These are phyloP conservation scores for Andricus quercusramuli DNA, from an alignment of 2,888 invertebrate species.

Conservation along the genomic window DNA sequence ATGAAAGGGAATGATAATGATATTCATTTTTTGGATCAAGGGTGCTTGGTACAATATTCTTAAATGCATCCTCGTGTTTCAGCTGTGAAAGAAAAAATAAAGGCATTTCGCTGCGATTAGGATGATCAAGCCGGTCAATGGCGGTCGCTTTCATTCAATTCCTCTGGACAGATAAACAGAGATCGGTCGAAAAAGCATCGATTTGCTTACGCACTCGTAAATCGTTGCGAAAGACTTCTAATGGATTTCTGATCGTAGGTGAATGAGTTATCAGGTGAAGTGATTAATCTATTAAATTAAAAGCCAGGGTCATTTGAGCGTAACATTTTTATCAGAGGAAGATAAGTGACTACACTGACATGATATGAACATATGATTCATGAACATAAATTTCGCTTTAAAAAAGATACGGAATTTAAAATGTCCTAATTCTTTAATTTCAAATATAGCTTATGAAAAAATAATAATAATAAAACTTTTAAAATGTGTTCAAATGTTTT, in stretches of 20 bases:
- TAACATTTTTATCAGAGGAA: not conserved
- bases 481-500: too few species aligned
- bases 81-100: too few species aligned
- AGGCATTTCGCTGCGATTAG: too few species aligned
- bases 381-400: too few species aligned
- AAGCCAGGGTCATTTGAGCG: not conserved
- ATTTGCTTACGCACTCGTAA: not conserved
- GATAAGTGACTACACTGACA: not conserved
- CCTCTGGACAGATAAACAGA: not conserved
- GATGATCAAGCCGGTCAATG: not conserved
- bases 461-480: too few species aligned
- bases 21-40: too few species aligned
- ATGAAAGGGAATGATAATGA: too few species aligned
- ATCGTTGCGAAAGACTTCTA: slow-evolving; percentile 12
- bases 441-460: too few species aligned
- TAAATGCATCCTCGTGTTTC: too few species aligned
- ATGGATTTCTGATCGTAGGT: not conserved
- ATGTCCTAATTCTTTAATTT: too few species aligned
- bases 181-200: not conserved
- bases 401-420: too few species aligned
- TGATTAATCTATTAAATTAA: not conserved
- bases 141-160: slow-evolving; percentile 12
- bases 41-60: too few species aligned
- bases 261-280: not conserved
- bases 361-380: not conserved